These are phyloP conservation scores for Cordilura impudica DNA, from an alignment of 2,888 invertebrate species.

Conservation along the genomic window DNA sequence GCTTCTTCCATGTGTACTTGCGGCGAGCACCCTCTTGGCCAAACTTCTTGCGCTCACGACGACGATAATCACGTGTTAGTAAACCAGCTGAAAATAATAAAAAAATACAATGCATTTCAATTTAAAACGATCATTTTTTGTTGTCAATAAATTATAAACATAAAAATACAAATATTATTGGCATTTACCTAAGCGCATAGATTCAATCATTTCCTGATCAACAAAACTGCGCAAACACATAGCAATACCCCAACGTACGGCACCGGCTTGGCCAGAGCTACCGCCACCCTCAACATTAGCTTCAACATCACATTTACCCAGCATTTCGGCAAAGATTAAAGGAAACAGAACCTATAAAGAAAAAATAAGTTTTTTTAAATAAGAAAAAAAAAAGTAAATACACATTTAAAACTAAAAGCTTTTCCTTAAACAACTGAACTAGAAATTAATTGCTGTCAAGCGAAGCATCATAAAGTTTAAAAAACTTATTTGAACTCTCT, in stretches of 20 bases:
- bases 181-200: conserved; percentile 88
- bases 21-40: conserved; percentile 94
- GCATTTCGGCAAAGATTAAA: conserved; percentile 86
- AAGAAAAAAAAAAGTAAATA: not conserved
- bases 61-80: conserved; percentile 87
- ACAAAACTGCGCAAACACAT: conserved; percentile 90
- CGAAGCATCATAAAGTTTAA: conserved; percentile 6
- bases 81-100: conserved; percentile 86
- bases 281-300: conserved; percentile 87
- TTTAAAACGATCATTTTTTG: conserved; percentile 42
- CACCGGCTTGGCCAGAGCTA: conserved; percentile 90
- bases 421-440: not conserved
- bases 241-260: conserved; percentile 92
- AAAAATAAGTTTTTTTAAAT: conserved; percentile 41
- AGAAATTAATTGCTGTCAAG: not conserved
- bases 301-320: conserved; percentile 89
- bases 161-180: conserved; percentile 2
- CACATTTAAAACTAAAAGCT: not conserved
- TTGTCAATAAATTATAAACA: conserved; percentile 48
- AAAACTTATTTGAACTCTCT: not conserved
- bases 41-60: conserved; percentile 93
- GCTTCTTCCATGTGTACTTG: conserved; percentile 95
- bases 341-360: conserved; percentile 87
- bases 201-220: conserved; percentile 85
- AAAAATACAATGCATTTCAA: conserved; percentile 45